Evolutionary conservation across 2,888 invertebrate species (phyloP), one percentile per base, ranked within the genome.

Genomic region (Halictus ligatus): DNA sequence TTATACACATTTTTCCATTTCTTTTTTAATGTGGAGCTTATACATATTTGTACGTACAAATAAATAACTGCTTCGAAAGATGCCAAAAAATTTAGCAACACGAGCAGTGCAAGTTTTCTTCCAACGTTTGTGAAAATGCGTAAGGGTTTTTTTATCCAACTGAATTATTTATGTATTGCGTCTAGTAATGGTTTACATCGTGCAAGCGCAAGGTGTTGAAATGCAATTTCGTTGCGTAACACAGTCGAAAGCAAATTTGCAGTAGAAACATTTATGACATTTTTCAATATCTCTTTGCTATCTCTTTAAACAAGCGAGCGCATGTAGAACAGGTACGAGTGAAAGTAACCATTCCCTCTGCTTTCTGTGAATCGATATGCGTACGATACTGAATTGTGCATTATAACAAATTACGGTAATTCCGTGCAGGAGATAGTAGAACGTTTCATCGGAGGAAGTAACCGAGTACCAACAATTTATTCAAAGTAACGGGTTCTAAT

Each of bases 361-460:
- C 83, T 85, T 85, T 85, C 84, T 75, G 83, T 79, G 83, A 75
- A 79, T 79, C 84, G 75, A 72, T 78, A 83, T 83, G 75, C 79
- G 79, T 58, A 7, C 13, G 71, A 78, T 69, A 64, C 58, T 75
- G 78, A 85, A 83, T 69, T 46, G 67, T 58, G 64, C 50, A 73
- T 83, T 76, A 83, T 83, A 83, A 83, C 60, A 85, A 83, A 83
- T 43, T 64, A 79, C 72, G 75, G 46, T 35, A 75, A 75, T 76
- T 50, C 18, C n/a, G 29, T 25, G 8, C 48, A 46, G 73, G 64
- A 69, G n/a, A 67, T 79, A 84, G 75, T 80, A 84, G 83, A 73
- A 74, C 54, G 78, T 80, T 84, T 81, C 80, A 84, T 72, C 64
- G 43, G 35, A 21, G 5, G 46, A 43, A 50, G 46, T 58, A 48